phyloP scores from a whole-genome alignment of 2,113 vertebrate genomes.

The Campylorhamphus procurvoides region DNA sequence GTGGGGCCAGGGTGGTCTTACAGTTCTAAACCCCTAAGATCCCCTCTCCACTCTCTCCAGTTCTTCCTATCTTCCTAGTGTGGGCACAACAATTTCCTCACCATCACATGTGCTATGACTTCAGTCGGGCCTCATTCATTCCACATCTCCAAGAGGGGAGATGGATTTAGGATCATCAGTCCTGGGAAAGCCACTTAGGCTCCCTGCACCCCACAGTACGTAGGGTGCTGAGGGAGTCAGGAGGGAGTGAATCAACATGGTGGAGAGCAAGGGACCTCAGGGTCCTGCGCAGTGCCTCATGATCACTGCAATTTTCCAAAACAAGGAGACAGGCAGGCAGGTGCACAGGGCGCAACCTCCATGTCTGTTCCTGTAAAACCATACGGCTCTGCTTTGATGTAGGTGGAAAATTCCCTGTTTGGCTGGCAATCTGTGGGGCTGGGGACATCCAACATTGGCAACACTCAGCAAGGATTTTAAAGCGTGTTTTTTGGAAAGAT shows the following conservation, averaged over 20 bases:
- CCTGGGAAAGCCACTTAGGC: neutral
- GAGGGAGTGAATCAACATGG: neutral
- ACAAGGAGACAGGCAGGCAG: neutral
- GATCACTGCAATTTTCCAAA: neutral
- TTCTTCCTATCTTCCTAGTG: neutral
- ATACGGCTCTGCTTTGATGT: slow-evolving; percentile 9
- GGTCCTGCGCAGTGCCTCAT: neutral
- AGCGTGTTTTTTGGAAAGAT: slow-evolving; percentile 52
- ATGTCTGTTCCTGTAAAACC: neutral
- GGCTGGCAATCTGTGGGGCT: neutral
- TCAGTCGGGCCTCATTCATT: neutral
- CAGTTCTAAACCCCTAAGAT: neutral
- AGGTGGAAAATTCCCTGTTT: slow-evolving; percentile 62
- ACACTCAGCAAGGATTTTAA: neutral
- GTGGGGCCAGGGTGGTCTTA: neutral
- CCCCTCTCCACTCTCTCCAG: rapidly evolving
- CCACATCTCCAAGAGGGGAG: neutral
- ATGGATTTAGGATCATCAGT: neutral
- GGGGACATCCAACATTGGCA: neutral
- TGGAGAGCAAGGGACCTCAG: neutral
- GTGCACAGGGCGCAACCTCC: neutral
- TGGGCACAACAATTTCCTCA: neutral
- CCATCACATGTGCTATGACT: neutral
- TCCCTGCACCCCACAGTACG: rapidly evolving
- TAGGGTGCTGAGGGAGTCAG: neutral